Base-by-base conservation (phyloP, 1,140 invertebrate genomes). In the Pachypeltis micranthus region DNA sequence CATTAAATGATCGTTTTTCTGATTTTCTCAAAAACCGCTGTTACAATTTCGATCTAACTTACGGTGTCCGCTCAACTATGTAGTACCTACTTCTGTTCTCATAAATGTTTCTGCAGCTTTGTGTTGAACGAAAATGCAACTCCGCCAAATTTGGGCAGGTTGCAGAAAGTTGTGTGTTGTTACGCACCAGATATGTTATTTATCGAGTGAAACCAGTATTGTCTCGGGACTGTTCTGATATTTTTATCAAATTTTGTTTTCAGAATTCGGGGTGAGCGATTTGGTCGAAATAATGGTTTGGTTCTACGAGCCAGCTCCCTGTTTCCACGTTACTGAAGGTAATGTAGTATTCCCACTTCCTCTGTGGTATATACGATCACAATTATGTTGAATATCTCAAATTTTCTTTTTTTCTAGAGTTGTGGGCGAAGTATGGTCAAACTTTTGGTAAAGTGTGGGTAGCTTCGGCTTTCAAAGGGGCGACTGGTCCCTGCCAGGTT, bases 211-310 rank as follows among this genome's bases (percentile, higher is more conserved):
- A n/a, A n/a, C n/a, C n/a, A n/a, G n/a, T n/a, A n/a, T n/a, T n/a
- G n/a, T n/a, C n/a, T n/a, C n/a, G n/a, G n/a, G n/a, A n/a, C n/a
- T n/a, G n/a, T n/a, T n/a, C n/a, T n/a, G n/a, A n/a, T n/a, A n/a
- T n/a, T n/a, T n/a, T n/a, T n/a, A n/a, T 51, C 19, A 51, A 51
- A 51, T 65, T 54, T 61, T 63, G 23, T 67, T 61, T 62, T 58
- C 74, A 75, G 82, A 81, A 58, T 83, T 81, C 68, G 81, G 83
- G 24, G 74, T 90, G 10, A 82, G 83, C 1, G 79, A 80, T 25
- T 78, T 87, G 51, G 83, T 92, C 0, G 86, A 93, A 72, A 87
- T 86, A 0, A 91, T 94, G 81, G 82, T 91, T n/a, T 92, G 90
- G 90, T 79, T 83, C 59, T 84, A 83, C 65, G 75, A 77, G 69